Base-by-base conservation (phyloP, 2,113 vertebrate genomes). In the Sceloporus tristichus region DNA sequence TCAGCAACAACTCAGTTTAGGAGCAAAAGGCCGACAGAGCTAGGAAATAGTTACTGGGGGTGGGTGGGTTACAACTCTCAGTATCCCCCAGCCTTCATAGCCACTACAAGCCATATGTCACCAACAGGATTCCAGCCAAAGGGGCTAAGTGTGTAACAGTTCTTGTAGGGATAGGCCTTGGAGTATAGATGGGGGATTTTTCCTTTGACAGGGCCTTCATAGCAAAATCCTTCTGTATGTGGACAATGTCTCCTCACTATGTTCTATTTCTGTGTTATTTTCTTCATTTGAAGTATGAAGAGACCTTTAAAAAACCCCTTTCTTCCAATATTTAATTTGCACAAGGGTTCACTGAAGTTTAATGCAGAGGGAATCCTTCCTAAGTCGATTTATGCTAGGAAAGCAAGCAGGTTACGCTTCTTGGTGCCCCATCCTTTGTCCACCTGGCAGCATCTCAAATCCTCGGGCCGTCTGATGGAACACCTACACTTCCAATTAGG, bases 361-460 rank as follows among this genome's bases (percentile, higher is more conserved):
- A 29, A n/a, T 56, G 27, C 4, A 16, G 56, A 79, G n/a, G 53
- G 8, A n/a, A 79, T 79, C 29, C 54, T 59, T 59, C 29, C 34
- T 91, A 34, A 9, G 54, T 73, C 40, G 34, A 38, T 42, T 79
- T 79, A 0, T 42, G 54, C 53, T 70, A 56, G 87, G 59, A 82
- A 68, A 73, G 54, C 38, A 85, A 89, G 1, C 42, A 83, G 70
- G 1, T 0, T 86, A 89, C 89, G 59, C 29, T 86, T 5, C 74
- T 84, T 14, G 42, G 23, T 0, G 0, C 82, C 27, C 38, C 87
- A 86, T 68, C 65, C 65, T 75, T 77, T 23, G 34, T 76, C n/a
- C n/a, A 9, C 73, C 85, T 91, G 91, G 92, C 93, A 91, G 91
- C 87, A 84, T 4, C 82, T 91, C 93, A 91, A 82, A n/a, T 62